Conservation (phyloP, 2,113 vertebrate genomes). For the Neomonachus schauinslandi region DNA sequence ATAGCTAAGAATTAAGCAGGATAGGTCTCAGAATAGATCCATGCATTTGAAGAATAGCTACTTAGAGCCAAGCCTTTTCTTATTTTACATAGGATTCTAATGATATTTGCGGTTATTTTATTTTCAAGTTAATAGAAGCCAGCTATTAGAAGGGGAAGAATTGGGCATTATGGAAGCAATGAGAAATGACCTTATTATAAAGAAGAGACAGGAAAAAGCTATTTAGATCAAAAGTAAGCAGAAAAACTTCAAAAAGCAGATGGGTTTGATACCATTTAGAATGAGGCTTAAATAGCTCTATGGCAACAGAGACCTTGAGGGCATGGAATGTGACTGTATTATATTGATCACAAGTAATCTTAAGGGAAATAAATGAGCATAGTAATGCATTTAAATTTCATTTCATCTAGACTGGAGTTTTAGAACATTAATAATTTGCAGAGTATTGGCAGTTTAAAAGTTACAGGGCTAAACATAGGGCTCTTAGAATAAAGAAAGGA, state of each 20-base stretch:
- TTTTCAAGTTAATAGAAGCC: neutral
- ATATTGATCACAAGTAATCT: neutral
- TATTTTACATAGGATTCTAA: neutral
- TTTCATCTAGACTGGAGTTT: neutral
- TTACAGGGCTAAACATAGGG: neutral
- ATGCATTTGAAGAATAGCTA: neutral
- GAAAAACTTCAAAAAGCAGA: conserved; percentile 14
- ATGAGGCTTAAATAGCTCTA: neutral
- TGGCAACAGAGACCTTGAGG: conserved; percentile 1
- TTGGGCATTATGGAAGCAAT: neutral
- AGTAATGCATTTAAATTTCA: neutral
- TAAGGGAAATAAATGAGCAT: neutral
- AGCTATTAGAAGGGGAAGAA: neutral
- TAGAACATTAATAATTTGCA: neutral
- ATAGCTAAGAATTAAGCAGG: conserved; percentile 7
- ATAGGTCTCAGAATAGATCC: neutral
- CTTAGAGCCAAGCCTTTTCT: neutral
- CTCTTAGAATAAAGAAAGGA: neutral
- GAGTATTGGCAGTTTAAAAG: neutral
- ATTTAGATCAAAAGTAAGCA: neutral
- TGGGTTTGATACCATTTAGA: neutral
- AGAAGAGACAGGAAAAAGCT: neutral
- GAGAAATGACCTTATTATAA: neutral
- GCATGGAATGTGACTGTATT: neutral
- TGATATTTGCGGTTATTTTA: neutral